These are phyloP conservation scores for Larimichthys polyactis DNA, from an alignment of 2,113 vertebrate species.

Conservation along the genomic window DNA sequence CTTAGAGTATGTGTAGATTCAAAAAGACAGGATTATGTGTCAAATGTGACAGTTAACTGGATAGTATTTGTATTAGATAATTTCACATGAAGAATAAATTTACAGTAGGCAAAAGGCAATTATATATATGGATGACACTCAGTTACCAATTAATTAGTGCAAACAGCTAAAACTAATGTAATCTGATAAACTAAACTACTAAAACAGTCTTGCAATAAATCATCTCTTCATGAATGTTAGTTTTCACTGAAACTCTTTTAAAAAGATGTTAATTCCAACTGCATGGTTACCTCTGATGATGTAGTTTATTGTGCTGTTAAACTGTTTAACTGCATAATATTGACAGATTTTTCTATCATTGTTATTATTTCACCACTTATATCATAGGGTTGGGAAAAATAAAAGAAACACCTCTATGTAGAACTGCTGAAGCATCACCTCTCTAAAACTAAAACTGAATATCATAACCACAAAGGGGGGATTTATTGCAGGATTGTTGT, in stretches of 20 bases:
- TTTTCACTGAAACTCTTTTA: not conserved
- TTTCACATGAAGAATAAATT: not conserved
- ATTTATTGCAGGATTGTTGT: not conserved
- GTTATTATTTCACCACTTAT: not conserved
- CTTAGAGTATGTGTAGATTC: not conserved
- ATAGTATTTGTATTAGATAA: not conserved
- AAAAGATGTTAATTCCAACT: too few relatives aligned
- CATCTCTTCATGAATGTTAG: not conserved
- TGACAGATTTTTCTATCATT: not conserved
- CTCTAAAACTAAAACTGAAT: too few relatives aligned
- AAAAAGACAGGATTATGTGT: not conserved
- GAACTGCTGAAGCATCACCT: too few relatives aligned
- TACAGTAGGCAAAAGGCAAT: not conserved
- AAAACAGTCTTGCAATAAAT: not conserved
- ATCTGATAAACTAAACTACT: too few relatives aligned
- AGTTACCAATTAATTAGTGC: not conserved
- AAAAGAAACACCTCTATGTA: too few relatives aligned
- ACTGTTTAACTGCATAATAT: not conserved
- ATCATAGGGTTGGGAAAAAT: not conserved
- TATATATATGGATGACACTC: not conserved
- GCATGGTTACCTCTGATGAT: not conserved
- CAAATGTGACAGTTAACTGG: not conserved
- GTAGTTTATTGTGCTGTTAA: not conserved
- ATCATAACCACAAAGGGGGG: too few relatives aligned
- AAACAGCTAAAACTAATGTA: too few relatives aligned